Evolutionary conservation across 53 echinoderm and acorn worm genomes (phyloP).

Genomic region (Stichopus horrens): DNA sequence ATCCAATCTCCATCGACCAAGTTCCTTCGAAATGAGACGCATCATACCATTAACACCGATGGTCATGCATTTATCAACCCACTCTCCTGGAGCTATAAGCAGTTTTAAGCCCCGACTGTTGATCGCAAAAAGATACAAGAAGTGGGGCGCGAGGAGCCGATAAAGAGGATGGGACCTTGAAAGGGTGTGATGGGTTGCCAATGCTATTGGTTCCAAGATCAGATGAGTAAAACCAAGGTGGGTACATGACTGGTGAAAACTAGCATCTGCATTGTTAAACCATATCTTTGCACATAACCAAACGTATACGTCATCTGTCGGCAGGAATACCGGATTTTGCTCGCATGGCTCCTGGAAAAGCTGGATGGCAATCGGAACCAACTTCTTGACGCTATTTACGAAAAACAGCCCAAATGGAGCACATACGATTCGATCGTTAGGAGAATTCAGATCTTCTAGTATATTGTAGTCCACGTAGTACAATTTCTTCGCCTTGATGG

Average conservation of each 20-base stretch:
- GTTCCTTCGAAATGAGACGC: slow-evolving; percentile 54
- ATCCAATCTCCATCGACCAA: slow-evolving; percentile 69
- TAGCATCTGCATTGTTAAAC: slow-evolving; percentile 76
- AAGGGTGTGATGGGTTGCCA: slow-evolving; percentile 67
- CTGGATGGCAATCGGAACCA: slow-evolving; percentile 83
- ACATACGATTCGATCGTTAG: slow-evolving; percentile 51
- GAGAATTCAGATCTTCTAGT: slow-evolving; percentile 55
- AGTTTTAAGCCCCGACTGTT: slow-evolving; percentile 48
- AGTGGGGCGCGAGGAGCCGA: slow-evolving; percentile 83
- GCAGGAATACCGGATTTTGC: slow-evolving; percentile 82
- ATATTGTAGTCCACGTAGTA: slow-evolving; percentile 77
- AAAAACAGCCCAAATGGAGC: slow-evolving; percentile 78
- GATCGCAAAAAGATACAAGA: slow-evolving; percentile 84
- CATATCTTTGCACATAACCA: slow-evolving; percentile 89
- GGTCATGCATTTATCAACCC: slow-evolving; percentile 75
- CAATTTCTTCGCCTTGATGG: slow-evolving; percentile 68
- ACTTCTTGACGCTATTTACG: slow-evolving; percentile 59
- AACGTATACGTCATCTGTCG: slow-evolving; percentile 72
- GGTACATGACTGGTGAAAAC: slow-evolving; percentile 64
- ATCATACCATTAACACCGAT: slow-evolving; percentile 73
- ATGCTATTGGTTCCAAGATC: slow-evolving; percentile 61
- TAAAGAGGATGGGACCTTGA: slow-evolving; percentile 87
- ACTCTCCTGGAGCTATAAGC: slow-evolving; percentile 61
- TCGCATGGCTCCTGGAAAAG: slow-evolving; percentile 66
- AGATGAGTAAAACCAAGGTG: slow-evolving; percentile 80